Percentiles rank a stretch among this genome's conserved stretches.
Conservation (phyloP, 92 coral and sea anemone genomes). For the Porites divaricata region DNA sequence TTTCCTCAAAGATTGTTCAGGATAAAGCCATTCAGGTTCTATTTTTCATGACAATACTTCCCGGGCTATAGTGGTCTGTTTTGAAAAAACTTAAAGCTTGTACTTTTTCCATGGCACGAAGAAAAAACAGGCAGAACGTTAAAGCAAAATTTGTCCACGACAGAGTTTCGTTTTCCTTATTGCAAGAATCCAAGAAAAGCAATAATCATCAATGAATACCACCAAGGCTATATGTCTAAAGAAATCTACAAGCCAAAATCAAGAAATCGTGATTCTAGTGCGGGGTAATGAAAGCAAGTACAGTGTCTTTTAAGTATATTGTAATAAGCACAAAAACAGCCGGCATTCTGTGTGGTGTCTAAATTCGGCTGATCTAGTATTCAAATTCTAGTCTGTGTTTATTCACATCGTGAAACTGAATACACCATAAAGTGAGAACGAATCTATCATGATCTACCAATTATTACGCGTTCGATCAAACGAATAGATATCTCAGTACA, state of each 20-base stretch:
- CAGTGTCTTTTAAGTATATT: too few species aligned
- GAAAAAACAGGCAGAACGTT: not conserved
- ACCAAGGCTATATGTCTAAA: not conserved
- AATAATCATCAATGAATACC: not conserved
- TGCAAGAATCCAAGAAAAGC: not conserved
- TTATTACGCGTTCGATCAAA: not conserved
- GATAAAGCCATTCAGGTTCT: too few species aligned
- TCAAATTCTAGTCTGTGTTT: conserved; percentile 1
- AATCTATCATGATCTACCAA: not conserved
- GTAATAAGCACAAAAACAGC: too few species aligned
- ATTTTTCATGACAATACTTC: too few species aligned
- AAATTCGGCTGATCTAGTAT: not conserved
- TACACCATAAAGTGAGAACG: not conserved
- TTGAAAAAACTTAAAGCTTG: too few species aligned
- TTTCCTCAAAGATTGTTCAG: too few species aligned
- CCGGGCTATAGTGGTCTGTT: too few species aligned
- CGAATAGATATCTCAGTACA: not conserved
- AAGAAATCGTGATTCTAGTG: too few species aligned
- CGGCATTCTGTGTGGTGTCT: not conserved
- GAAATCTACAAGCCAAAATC: not conserved
- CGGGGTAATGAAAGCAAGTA: too few species aligned
- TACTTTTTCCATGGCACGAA: not conserved
- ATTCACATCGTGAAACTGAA: not conserved
- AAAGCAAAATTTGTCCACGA: not conserved
- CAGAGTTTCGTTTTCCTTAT: not conserved